Evolutionary conservation across 2,113 vertebrate species (phyloP), one percentile per base, ranked within the genome.

Genomic region (Odontesthes bonariensis): DNA sequence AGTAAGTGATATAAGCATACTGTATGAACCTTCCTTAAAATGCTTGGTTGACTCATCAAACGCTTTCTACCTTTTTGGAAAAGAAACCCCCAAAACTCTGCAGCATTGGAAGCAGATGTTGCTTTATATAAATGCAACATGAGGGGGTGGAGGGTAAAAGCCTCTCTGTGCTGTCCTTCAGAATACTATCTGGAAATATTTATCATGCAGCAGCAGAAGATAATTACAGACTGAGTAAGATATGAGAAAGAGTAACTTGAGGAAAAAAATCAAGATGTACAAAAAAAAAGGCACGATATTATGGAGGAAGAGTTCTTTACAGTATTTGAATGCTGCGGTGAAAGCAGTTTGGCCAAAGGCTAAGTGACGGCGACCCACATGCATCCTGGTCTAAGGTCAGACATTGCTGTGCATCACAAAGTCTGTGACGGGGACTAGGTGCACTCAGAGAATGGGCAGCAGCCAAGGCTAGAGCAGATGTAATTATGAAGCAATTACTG

Each of bases 171-270:
- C 65, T 84, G 83, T 91, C 90, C 89, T 90, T 91, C 80, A 75
- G 40, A 90, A 65, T 71, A 31, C 67, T 88, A 86, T 92, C 89
- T 93, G 91, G 91, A 94, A 91, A 82, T 87, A 86, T 92, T 92
- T 92, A 92, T 73, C 59, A 85, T 81, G 79, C 81, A 84, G 73
- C 78, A 82, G 88, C 75, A 83, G 73, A 56, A 77, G 58, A 78
- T 61, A 85, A 66, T 77, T 72, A 67, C 38, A 75, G 47, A 64
- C 47, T 14, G 31, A 60, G 44, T 35, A 19, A 78, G 62, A 66
- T 51, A 65, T 47, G 17, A 69, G 46, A 68, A 61, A 51, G 55
- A 57, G 54, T 72, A 69, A 84, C 58, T 72, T 40, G 44, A 77
- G 17, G 22, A 31, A 72, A 14, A 62, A 71, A 67, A 69, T 33